Percentiles rank a stretch among this genome's conserved stretches.
These are phyloP conservation scores for Pseudochaenichthys georgianus DNA, from an alignment of 2,797 vertebrate genomes.

Conservation along the genomic window DNA sequence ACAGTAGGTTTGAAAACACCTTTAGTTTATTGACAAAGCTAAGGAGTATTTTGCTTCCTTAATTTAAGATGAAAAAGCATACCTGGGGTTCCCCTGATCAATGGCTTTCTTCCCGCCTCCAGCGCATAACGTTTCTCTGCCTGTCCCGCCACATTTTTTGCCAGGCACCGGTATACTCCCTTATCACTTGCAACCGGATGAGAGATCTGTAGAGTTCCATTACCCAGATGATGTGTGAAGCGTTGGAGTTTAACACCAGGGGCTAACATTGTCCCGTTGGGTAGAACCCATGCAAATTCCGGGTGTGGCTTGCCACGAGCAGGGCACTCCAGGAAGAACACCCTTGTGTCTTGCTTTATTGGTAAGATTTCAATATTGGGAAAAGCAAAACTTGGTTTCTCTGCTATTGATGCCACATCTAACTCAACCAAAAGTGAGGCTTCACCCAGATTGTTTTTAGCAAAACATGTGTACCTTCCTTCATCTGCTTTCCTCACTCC, in stretches of 20 bases:
- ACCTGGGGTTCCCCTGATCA: conserved; percentile 82
- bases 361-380: conserved; percentile 86
- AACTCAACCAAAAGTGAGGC: conserved; percentile 81
- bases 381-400: conserved; percentile 86
- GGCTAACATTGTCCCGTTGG: conserved; percentile 80
- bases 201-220: conserved; percentile 81
- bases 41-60: neutral
- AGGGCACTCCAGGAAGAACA: conserved; percentile 77
- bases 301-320: conserved; percentile 85
- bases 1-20: neutral
- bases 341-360: conserved; percentile 76
- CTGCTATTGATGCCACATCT: conserved; percentile 83
- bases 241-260: conserved; percentile 80
- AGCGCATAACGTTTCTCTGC: conserved; percentile 85
- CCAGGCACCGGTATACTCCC: conserved; percentile 86
- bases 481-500: conserved; percentile 86
- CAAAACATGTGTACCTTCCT: conserved; percentile 82
- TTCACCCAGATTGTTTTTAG: conserved; percentile 83
- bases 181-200: conserved; percentile 77
- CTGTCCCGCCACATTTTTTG: conserved; percentile 86
- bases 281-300: conserved; percentile 85
- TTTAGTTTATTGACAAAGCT: neutral
- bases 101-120: conserved; percentile 83
- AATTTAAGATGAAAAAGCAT: conserved; percentile 24
- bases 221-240: conserved; percentile 79